Conservation (phyloP, 2,797 vertebrate species). For the Austrolebias charrua region DNA sequence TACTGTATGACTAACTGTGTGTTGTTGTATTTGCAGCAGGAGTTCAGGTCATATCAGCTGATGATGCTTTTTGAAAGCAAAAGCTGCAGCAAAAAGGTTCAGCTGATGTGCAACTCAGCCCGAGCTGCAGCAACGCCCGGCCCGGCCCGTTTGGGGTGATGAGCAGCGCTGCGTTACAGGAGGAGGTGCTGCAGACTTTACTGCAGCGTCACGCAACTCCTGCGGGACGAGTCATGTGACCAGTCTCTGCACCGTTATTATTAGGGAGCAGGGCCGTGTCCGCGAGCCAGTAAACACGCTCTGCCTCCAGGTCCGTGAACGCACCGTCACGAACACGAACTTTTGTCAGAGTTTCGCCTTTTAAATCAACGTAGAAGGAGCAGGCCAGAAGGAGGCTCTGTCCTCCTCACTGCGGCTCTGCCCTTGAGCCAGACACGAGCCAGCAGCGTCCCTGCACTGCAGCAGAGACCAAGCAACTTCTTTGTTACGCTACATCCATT, state of each 20-base stretch:
- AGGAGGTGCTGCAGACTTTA: constrained; percentile 62
- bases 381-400: constrained; percentile 14
- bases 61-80: no score
- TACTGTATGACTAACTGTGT: no score
- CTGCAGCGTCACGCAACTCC: constrained; percentile 79
- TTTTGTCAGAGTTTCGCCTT: no score
- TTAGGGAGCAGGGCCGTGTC: neutral
- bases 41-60: no score
- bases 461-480: neutral
- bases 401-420: constrained; percentile 28
- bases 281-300: no score
- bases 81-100: no score
- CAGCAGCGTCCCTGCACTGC: constrained; percentile 6
- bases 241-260: constrained; percentile 69
- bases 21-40: no score
- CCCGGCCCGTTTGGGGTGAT: neutral
- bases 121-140: no score
- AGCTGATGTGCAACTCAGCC: neutral
- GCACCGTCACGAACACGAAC: no score
- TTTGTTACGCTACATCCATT: neutral
- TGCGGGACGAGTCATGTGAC: constrained; percentile 74
- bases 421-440: constrained; percentile 8
- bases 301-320: no score
- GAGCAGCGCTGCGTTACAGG: constrained; percentile 8
- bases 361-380: no score